A percentile compares a stretch with the other conserved stretches of the same genome.
phyloP scores from a whole-genome alignment of 2,797 vertebrate genomes.

The Helicolenus hilgendorfi region DNA sequence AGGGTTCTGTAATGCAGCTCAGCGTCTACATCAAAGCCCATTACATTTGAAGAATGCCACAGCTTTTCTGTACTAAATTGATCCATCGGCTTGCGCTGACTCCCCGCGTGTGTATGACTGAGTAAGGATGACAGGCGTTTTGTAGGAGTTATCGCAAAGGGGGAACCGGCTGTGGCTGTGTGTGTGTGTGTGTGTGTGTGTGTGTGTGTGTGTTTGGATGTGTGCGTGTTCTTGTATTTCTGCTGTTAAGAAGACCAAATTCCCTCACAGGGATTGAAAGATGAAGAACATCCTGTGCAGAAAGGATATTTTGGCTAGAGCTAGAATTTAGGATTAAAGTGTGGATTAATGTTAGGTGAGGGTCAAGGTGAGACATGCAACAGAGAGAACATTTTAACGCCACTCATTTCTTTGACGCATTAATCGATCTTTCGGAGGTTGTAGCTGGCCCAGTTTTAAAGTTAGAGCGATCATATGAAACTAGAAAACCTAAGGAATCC shows the following conservation, averaged over 20 bases:
- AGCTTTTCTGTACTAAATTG: conserved; percentile 83
- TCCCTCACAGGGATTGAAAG: conserved; percentile 30
- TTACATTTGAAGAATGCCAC: conserved; percentile 84
- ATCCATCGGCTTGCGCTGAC: conserved; percentile 81
- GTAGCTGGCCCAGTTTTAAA: too few relatives aligned
- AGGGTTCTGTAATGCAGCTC: conserved; percentile 81
- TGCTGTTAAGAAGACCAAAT: conserved; percentile 41
- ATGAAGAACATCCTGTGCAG: neutral
- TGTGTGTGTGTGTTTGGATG: conserved; percentile 19
- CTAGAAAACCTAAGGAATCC: too few relatives aligned
- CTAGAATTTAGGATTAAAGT: conserved; percentile 17
- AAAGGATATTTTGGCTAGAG: conserved; percentile 9
- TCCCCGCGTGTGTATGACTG: conserved; percentile 76
- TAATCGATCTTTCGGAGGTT: too few relatives aligned
- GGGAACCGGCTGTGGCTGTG: conserved; percentile 52
- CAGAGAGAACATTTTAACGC: neutral
- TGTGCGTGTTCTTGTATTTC: conserved; percentile 16
- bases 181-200: conserved; percentile 21
- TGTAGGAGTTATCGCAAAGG: conserved; percentile 84
- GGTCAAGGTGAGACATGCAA: conserved; percentile 19
- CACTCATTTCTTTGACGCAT: too few relatives aligned
- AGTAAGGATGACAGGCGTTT: conserved; percentile 86
- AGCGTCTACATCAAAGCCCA: conserved; percentile 88
- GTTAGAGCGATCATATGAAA: too few relatives aligned
- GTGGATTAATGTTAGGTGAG: neutral